These are phyloP conservation scores for Prosapia bicincta DNA, from an alignment of 2,888 invertebrate genomes.

Conservation along the genomic window DNA sequence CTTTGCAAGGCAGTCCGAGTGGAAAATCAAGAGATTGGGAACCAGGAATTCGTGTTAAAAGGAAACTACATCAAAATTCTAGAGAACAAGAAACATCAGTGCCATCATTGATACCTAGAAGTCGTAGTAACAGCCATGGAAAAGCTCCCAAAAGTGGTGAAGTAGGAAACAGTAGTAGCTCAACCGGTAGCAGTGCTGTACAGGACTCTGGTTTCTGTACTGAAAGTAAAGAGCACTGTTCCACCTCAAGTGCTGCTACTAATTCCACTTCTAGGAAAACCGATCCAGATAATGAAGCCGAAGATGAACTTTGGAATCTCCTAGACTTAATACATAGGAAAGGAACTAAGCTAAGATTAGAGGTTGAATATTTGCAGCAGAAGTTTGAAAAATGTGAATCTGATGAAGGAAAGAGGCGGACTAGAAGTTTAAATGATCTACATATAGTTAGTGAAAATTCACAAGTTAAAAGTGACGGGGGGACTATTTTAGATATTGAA, in stretches of 20 bases:
- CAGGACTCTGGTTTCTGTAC: slow-evolving; percentile 89
- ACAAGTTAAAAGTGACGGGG: slow-evolving; percentile 43
- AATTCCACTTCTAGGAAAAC: slow-evolving; percentile 7
- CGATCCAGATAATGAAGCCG: slow-evolving; percentile 50
- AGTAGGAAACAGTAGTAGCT: slow-evolving; percentile 44
- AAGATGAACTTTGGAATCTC: slow-evolving; percentile 82
- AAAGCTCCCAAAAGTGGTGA: slow-evolving; percentile 53
- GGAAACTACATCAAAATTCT: slow-evolving; percentile 51
- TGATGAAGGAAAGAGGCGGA: slow-evolving; percentile 17
- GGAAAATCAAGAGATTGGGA: slow-evolving; percentile 36
- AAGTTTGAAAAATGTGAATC: slow-evolving; percentile 27
- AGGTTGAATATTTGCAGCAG: slow-evolving; percentile 45
- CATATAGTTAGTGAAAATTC: slow-evolving; percentile 36
- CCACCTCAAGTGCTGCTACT: slow-evolving; percentile 13
- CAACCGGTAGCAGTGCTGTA: slow-evolving; percentile 56
- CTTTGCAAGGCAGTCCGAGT: slow-evolving; percentile 21
- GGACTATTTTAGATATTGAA: slow-evolving; percentile 50
- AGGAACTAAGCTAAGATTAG: slow-evolving; percentile 64
- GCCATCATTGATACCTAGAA: slow-evolving; percentile 51
- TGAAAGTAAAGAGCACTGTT: slow-evolving; percentile 48
- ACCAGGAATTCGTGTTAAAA: slow-evolving; percentile 75
- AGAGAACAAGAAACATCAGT: slow-evolving; percentile 32
- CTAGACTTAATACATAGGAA: slow-evolving; percentile 83
- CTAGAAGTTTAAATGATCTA: slow-evolving; percentile 28
- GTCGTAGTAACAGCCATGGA: slow-evolving; percentile 60